Percentiles rank a stretch among this genome's conserved stretches.
phyloP scores from a whole-genome alignment of 2,113 vertebrate genomes.

The Tragelaphus strepsiceros region DNA sequence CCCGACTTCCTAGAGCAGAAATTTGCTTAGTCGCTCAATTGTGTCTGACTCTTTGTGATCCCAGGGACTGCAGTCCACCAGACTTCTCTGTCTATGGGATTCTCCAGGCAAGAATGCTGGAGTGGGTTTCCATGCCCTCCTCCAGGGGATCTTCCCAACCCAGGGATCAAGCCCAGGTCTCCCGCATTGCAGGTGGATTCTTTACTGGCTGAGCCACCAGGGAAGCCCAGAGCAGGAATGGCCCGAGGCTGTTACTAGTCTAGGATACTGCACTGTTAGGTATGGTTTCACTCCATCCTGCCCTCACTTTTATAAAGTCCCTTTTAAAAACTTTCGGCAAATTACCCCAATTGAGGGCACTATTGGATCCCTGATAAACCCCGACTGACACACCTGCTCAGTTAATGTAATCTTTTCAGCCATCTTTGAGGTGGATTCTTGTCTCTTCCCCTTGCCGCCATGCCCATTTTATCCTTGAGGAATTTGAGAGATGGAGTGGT shows the following conservation, averaged over 20 bases:
- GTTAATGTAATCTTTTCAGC: not conserved
- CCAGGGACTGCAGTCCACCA: not conserved
- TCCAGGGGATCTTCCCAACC: not conserved
- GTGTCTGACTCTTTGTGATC: not conserved
- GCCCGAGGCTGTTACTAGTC: not conserved
- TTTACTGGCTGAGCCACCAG: not conserved
- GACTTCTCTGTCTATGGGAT: not conserved
- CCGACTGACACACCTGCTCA: not conserved
- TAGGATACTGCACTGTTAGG: too few species aligned
- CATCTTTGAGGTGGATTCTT: not conserved
- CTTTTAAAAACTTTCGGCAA: not conserved
- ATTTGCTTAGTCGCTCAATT: not conserved
- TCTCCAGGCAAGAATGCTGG: not conserved
- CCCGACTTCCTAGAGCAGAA: not conserved
- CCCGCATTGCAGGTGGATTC: accelerated
- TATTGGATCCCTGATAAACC: not conserved
- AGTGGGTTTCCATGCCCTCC: not conserved
- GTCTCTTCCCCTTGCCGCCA: not conserved
- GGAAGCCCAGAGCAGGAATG: not conserved
- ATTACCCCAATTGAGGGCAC: not conserved
- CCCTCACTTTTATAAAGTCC: not conserved
- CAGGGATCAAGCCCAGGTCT: not conserved
- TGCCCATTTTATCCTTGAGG: not conserved
- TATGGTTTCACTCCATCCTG: not conserved
- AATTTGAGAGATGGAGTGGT: not conserved